Evolutionary conservation across 2,113 vertebrate genomes (phyloP).

Genomic region (Dryoscopus gambensis): DNA sequence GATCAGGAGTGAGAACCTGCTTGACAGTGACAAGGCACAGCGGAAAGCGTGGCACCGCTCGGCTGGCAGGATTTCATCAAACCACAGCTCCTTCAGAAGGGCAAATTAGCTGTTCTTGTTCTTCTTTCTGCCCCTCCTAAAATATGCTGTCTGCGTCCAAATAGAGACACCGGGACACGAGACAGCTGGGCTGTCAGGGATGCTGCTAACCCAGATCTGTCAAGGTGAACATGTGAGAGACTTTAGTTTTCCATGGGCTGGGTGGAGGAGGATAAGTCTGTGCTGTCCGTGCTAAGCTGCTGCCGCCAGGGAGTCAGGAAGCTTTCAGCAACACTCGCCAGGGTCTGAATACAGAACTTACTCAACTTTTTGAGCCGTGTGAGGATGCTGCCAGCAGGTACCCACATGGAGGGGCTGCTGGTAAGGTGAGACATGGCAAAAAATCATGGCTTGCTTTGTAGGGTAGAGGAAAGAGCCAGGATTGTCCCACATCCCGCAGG

Average conservation of each 20-base stretch:
- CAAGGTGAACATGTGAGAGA: slow-evolving; percentile 37
- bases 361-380: too few relatives aligned
- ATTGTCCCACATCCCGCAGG: neutral
- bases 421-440: neutral
- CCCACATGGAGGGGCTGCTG: neutral
- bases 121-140: neutral
- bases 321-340: neutral
- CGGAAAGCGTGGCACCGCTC: neutral
- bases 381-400: neutral
- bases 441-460: neutral
- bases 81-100: slow-evolving; percentile 18
- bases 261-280: neutral
- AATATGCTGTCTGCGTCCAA: neutral
- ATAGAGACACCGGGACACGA: neutral
- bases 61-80: neutral
- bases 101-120: slow-evolving; percentile 18
- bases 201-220: slow-evolving; percentile 38
- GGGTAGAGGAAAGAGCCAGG: neutral
- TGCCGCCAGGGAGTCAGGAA: neutral
- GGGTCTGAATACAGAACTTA: neutral
- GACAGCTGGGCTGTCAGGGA: slow-evolving; percentile 39
- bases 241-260: neutral
- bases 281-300: neutral
- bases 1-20: neutral
- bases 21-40: neutral